Evolutionary conservation across 2,113 vertebrate species (phyloP), one percentile per base, ranked within the genome.

Genomic region (Cololabis saira): DNA sequence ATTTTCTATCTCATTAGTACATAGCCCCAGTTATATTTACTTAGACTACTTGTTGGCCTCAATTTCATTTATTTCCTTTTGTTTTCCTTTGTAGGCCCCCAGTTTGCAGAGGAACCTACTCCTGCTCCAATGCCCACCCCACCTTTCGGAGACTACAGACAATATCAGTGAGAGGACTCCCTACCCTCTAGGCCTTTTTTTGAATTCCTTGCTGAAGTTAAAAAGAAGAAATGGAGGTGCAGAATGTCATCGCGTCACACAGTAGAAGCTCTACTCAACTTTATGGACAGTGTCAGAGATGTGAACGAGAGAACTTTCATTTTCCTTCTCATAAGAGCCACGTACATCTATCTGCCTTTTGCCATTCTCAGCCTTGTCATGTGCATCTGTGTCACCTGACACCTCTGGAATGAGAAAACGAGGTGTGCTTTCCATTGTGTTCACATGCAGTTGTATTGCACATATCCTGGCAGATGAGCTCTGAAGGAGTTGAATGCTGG

Each of bases 71-170:
- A 27, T 27, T 27, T 27, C 24, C 24, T 27, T 27, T 27, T 27
- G 24, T 64, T 63, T 41, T 11, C 24, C 41, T 51, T 6, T 18
- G 14, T 84, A 98, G 96, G 94, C 8, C 95, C 96, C 52, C 95
- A 95, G 82, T 93, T 96, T 76, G 82, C 92, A 7, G 96, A 98
- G 5, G 96, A 98, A 61, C 89, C 95, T 2, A 88, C 92, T 42
- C 94, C 95, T 60, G 47, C 90, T 17, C 81, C 92, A 33, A 73
- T 96, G 81, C 89, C 93, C 13, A 47, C 87, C 13, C 80, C 95
- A 14, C 89, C 95, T 0, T 98, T 97, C 22, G 92, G 95, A 0
- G 95, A 97, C 85, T 96, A 96, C 77, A 90, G 94, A 24, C 96
- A 98, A 45, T 98, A 94, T 78, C 96, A 98, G 71, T 98, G 94